These are phyloP conservation scores for Anthonomus grandis DNA, from an alignment of 1,140 invertebrate genomes.

Conservation along the genomic window DNA sequence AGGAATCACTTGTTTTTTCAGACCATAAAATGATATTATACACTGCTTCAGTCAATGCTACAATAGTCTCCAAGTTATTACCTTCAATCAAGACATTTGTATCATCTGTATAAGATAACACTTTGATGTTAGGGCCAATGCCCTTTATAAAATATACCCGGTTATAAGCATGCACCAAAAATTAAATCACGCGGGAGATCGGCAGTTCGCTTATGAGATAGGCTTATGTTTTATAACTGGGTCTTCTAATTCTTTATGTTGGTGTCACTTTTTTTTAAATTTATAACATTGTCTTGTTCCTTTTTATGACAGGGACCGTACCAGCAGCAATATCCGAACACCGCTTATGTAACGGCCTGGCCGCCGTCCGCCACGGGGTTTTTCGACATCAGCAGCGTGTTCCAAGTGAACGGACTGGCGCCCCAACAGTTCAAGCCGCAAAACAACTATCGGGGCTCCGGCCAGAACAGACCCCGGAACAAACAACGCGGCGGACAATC, in stretches of 20 bases:
- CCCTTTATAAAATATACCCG: no score
- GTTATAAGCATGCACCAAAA: no score
- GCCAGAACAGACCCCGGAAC: slow-evolving; percentile 23
- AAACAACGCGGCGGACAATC: slow-evolving; percentile 11
- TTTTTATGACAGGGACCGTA: slow-evolving; percentile 47
- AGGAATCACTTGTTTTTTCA: no score
- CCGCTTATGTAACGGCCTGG: slow-evolving; percentile 59
- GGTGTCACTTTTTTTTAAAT: neutral
- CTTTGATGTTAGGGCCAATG: no score
- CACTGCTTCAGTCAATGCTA: no score
- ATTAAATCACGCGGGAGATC: no score
- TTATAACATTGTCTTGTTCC: neutral
- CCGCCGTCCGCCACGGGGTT: slow-evolving; percentile 56
- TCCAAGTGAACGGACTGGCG: slow-evolving; percentile 71
- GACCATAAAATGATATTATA: no score
- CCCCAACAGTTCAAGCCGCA: slow-evolving; percentile 62
- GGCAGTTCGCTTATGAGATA: no score
- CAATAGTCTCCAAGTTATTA: no score
- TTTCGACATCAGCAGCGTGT: slow-evolving; percentile 69
- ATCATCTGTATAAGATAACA: no score
- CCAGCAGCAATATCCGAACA: slow-evolving; percentile 52
- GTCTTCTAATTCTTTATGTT: neutral
- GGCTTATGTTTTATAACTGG: no score
- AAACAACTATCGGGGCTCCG: slow-evolving; percentile 44
- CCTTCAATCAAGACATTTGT: no score